Evolutionary conservation across 1,140 invertebrate genomes (phyloP).

Genomic region (Drusus annulatus): DNA sequence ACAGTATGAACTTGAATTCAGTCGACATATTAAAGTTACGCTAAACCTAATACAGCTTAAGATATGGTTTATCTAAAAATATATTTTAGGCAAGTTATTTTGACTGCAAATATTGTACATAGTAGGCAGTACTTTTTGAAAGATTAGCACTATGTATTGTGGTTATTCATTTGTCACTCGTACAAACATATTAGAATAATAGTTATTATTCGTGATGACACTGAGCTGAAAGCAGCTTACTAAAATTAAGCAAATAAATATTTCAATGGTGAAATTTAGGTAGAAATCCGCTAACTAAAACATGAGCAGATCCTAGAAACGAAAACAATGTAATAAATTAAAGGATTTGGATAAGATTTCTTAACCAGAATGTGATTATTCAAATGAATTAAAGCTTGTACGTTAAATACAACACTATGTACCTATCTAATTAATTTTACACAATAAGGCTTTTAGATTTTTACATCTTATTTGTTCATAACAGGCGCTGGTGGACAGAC

Average conservation of each 20-base stretch:
- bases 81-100: slow-evolving; percentile 5
- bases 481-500: background rate
- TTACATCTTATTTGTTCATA: background rate
- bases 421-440: background rate
- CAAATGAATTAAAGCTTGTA: background rate
- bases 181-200: background rate
- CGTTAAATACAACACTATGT: background rate
- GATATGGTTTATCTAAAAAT: slow-evolving; percentile 8
- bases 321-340: background rate
- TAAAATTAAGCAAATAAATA: slow-evolving; percentile 16
- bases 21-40: too few relatives aligned
- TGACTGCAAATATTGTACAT: slow-evolving; percentile 3
- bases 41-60: background rate
- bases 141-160: background rate
- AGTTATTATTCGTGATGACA: background rate
- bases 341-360: background rate
- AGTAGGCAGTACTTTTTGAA: background rate
- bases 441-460: background rate
- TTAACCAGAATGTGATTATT: background rate
- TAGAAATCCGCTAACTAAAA: slow-evolving; percentile 8
- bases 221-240: too few relatives aligned
- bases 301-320: background rate
- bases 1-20: too few relatives aligned
- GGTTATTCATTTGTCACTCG: background rate
- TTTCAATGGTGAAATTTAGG: slow-evolving; percentile 10